Evolutionary conservation across 2,113 vertebrate species (phyloP), one percentile per base, ranked within the genome.

Genomic region (Tenrec ecaudatus): DNA sequence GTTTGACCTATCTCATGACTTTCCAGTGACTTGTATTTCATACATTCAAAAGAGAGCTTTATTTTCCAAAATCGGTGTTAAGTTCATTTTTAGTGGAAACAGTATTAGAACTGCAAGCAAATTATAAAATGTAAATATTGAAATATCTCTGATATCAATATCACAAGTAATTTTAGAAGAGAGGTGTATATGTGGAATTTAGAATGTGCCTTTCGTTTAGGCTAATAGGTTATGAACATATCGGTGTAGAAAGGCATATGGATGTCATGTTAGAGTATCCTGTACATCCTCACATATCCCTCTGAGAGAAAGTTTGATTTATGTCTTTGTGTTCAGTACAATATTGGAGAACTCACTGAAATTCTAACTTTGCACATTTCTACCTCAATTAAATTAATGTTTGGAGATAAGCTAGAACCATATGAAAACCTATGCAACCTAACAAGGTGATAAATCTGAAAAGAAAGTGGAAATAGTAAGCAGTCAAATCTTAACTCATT

Each of bases 301-400:
- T 53, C 47, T 53, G 47, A 53, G 11, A 53, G 47, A 10, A 53
- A 53, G 47, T 53, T 53, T 53, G 9, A 53, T 53, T 53, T 53
- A 53, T 53, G 2, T 53, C 11, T 53, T 53, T 53, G 47, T 53
- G 6, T 53, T 14, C 12, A 53, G 1, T 53, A 53, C 2, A 27
- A 9, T 29, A 71, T 73, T 66, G 78, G 23, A 89, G 16, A 12
- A 77, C 5, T 89, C 27, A 79, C 20, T 78, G 6, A 77, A 95
- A 89, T 85, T 91, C 33, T 89, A 29, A 12, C 5, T 86, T 79
- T 31, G 29, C 82, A 83, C 33, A 23, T 78, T 94, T 85, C 88
- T 68, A 57, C 16, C 38, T 53, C 40, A 78, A 33, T 3, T 57
- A 33, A 86, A 87, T 91, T 85, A 71, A 84, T 73, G 3, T 85